Evolutionary conservation across 64 coral and sea anemone species (phyloP), one percentile per base, ranked within the genome.

Genomic region (Stichodactyla mertensii): DNA sequence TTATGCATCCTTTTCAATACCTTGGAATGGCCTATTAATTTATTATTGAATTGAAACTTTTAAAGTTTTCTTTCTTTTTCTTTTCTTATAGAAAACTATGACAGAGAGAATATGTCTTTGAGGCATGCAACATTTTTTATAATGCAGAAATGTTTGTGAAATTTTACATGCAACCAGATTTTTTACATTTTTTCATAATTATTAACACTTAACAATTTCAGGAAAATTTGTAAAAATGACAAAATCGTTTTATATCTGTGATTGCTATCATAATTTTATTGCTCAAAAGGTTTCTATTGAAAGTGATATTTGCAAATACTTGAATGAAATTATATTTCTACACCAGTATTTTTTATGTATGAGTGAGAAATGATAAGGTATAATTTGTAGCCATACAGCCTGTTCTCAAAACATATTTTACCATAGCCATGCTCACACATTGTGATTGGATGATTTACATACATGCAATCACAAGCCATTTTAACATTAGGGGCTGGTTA

Each of bases 41-140:
- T 4, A 45, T 45, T 45, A 45, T 45, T 45, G 36, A 45, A 45
- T 45, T 45, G 36, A 45, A 45, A 45, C 51, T 52, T 10, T 52
- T 57, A 11, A 9, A 55, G 51, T 24, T 58, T 7, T 5, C 13
- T 26, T 84, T 12, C 5, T 84, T 84, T 58, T 56, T 12, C 5
- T 5, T 82, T 60, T 55, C 52, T 84, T 52, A 13, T 56, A 84
- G 82, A 84, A n/a, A 84, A 84, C 54, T 22, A 55, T 84, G 82
- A 84, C 82, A 84, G 82, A 84, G 55, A 84, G 54, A 56, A 52
- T 84, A 56, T 84, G 82, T 56, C 77, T 52, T 79, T 79, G 77
- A 79, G 26, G 51, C 19, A 6, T 45, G 36, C 20, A 20, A 4
- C 61, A 16, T 16, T 79, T 79, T 51, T 79, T 79, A 52, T 14